phyloP scores from a whole-genome alignment of 2,113 vertebrate genomes.

The Callopanchax toddi region DNA sequence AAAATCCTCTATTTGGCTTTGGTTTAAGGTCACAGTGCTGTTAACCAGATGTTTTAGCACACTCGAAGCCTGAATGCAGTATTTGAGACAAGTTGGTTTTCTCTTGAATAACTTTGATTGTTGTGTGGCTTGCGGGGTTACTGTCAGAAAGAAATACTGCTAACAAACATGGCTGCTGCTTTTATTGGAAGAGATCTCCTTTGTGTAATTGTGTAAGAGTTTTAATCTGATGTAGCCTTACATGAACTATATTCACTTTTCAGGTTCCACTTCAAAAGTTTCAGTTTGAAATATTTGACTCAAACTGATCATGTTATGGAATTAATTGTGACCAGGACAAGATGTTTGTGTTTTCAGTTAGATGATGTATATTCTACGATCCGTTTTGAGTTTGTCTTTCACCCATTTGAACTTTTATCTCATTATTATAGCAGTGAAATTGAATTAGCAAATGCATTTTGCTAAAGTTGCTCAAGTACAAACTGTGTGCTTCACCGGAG shows the following conservation, averaged over 20 bases:
- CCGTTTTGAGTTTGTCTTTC: constrained; percentile 24
- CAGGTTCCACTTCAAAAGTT: not conserved
- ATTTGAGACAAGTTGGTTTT: constrained; percentile 15
- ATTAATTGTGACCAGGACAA: constrained; percentile 13
- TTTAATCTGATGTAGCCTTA: constrained; percentile 30
- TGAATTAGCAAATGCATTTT: constrained; percentile 37
- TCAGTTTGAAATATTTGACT: constrained; percentile 14
- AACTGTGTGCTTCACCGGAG: constrained; percentile 9
- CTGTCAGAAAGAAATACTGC: constrained; percentile 21
- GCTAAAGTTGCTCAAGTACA: constrained; percentile 22
- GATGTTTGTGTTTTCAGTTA: constrained; percentile 24
- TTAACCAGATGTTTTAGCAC: constrained; percentile 9
- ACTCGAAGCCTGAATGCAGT: constrained; percentile 20
- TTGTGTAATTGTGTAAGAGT: constrained; percentile 19
- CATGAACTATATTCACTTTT: constrained; percentile 14
- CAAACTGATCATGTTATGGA: not conserved
- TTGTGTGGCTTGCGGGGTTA: constrained; percentile 22
- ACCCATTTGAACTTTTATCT: too few species aligned
- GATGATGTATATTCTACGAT: constrained; percentile 4
- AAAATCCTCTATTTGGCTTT: constrained; percentile 36
- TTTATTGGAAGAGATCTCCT: not conserved
- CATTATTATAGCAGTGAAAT: constrained; percentile 12
- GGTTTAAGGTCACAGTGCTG: constrained; percentile 31
- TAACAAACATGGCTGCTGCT: constrained; percentile 6
- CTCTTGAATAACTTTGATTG: constrained; percentile 15